Evolutionary conservation across 2,113 vertebrate species (phyloP), one percentile per base, ranked within the genome.

Genomic region (Setophaga coronata): DNA sequence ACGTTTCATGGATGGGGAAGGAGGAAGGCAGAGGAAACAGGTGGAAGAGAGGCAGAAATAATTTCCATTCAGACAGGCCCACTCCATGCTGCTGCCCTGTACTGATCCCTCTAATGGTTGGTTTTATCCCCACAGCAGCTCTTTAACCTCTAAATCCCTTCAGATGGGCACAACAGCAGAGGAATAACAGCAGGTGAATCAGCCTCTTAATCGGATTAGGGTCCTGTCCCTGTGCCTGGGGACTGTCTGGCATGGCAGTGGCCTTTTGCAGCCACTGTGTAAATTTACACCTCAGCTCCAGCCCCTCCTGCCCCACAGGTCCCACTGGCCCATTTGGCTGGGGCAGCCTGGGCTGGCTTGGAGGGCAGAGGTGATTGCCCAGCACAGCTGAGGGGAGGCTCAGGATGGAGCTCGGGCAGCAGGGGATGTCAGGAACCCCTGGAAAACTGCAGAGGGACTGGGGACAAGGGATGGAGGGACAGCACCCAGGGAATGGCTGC

Each of bases 381-480:
- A 4, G 7, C 23, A 2, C 29, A 1, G 34, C 58, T 33, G 3
- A 45, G 15, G 14, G 31, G 4, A 5, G 19, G 29, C n/a, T 70
- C 66, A 47, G 38, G 6, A 38, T 0, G 13, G 70, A 21, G 45
- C 66, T 10, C 4, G 38, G 54, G 29, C 29, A 26, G 43, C 38
- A 61, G 24, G 16, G 31, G 45, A 4, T 11, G 3, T 3, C 56
- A 73, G 31, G 18, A 60, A 8, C 16, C 23, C 21, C 38, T 53
- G 69, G 53, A 1, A n/a, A 53, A 10, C n/a, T 45, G 54, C 4
- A n/a, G 45, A 61, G 38, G n/a, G 45, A 0, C 43, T 51, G 9
- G 5, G 43, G 18, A 33, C 43, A 73, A n/a, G 26, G 51, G 0
- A 0, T 8, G 26, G 3, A 51, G 74, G 2, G 26, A 0, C 67